Conservation (phyloP, 1,140 invertebrate genomes). For the Drosophila repleta region DNA sequence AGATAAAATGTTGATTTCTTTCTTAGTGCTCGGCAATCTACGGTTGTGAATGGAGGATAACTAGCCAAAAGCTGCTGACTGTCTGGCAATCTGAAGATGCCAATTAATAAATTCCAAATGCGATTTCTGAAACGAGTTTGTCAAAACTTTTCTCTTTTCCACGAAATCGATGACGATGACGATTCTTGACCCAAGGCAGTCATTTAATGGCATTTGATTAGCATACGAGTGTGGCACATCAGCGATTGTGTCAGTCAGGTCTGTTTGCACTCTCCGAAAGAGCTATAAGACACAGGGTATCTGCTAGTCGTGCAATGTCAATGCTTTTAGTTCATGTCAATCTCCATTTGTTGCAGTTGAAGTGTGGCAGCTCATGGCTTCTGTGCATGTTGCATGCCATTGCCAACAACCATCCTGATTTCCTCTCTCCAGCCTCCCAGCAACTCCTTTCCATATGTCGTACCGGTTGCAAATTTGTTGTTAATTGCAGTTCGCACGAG, state of each 20-base stretch:
- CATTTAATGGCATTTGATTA: too few relatives aligned
- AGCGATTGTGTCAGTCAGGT: too few relatives aligned
- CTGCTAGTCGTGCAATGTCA: not conserved
- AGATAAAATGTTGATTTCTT: not conserved
- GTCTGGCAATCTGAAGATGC: not conserved
- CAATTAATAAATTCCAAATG: too few relatives aligned
- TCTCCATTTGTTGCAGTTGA: constrained; percentile 1
- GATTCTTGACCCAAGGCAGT: not conserved
- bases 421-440: not conserved
- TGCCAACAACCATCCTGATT: not conserved
- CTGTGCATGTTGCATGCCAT: constrained; percentile 35
- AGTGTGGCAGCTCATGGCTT: constrained; percentile 19
- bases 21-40: not conserved
- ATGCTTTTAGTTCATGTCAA: not conserved
- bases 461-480: constrained; percentile 58
- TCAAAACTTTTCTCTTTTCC: not conserved
- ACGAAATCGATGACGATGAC: not conserved
- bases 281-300: too few relatives aligned
- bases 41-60: too few relatives aligned
- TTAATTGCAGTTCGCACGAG: constrained; percentile 57
- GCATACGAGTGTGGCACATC: too few relatives aligned
- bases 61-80: not conserved
- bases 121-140: not conserved
- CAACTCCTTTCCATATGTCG: constrained; percentile 7
- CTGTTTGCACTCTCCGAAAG: too few relatives aligned